These are phyloP conservation scores for Magallana gigas DNA, from an alignment of 1,140 invertebrate species.

Conservation along the genomic window DNA sequence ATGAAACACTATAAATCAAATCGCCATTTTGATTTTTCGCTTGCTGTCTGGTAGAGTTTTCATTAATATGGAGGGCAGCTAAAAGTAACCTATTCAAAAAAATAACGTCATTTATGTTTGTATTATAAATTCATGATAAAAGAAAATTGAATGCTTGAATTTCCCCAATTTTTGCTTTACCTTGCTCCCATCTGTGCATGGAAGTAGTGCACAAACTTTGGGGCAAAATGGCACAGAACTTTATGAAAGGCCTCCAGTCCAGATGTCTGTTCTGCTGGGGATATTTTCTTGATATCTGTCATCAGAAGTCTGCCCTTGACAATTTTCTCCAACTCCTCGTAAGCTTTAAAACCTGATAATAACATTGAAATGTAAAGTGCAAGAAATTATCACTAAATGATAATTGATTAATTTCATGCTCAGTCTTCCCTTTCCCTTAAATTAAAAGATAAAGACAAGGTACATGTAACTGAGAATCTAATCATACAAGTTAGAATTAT, in stretches of 20 bases:
- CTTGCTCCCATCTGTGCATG: too few relatives aligned
- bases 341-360: conserved; percentile 2
- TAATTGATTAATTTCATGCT: too few relatives aligned
- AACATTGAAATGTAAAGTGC: not conserved
- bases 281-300: conserved; percentile 47
- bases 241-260: conserved; percentile 51
- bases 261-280: conserved; percentile 49
- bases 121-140: too few relatives aligned
- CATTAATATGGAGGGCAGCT: conserved; percentile 36
- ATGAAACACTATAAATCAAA: not conserved
- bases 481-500: too few relatives aligned
- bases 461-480: too few relatives aligned
- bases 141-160: too few relatives aligned
- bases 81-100: too few relatives aligned
- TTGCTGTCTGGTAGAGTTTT: conserved; percentile 6
- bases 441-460: too few relatives aligned
- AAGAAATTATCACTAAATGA: too few relatives aligned
- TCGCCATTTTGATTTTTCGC: not conserved
- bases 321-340: conserved; percentile 41
- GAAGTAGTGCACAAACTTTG: too few relatives aligned
- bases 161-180: not conserved
- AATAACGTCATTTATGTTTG: too few relatives aligned
- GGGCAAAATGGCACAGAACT: not conserved
- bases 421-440: too few relatives aligned
- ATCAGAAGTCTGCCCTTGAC: conserved; percentile 29